Evolutionary conservation across 2,113 vertebrate genomes (phyloP).

Genomic region (Salvelinus alpinus): DNA sequence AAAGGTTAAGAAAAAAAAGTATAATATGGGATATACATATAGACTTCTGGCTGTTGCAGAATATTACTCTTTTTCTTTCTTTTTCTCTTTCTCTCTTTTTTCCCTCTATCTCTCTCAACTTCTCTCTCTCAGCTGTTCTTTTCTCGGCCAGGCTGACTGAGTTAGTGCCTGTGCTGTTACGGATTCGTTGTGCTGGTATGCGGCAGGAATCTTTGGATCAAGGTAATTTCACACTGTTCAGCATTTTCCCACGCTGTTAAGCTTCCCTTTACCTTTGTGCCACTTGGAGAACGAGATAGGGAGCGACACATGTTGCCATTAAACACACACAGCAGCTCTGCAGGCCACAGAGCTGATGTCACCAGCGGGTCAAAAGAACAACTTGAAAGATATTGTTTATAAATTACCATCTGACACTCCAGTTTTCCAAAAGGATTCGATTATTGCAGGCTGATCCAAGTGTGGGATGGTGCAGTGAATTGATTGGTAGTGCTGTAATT

Average conservation of each 20-base stretch:
- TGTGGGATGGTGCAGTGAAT: conserved; percentile 48
- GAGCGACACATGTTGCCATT: conserved; percentile 73
- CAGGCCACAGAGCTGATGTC: conserved; percentile 53
- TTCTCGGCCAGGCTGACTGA: conserved; percentile 57
- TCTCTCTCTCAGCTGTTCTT: conserved; percentile 66
- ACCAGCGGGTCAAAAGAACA: conserved; percentile 34
- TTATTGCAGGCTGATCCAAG: conserved; percentile 57
- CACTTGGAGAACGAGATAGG: conserved; percentile 69
- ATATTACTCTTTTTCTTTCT: conserved; percentile 47
- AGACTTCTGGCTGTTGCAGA: conserved; percentile 49
- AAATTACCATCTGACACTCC: conserved; percentile 70
- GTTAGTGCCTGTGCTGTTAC: conserved; percentile 70
- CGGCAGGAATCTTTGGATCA: conserved; percentile 79
- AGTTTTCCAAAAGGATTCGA: conserved; percentile 72
- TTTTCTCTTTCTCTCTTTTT: too few species aligned
- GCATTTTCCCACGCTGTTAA: conserved; percentile 77
- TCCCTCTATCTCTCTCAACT: too few species aligned
- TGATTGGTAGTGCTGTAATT: conserved; percentile 60
- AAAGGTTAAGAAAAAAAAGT: too few species aligned
- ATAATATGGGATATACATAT: conserved; percentile 36
- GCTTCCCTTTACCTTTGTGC: conserved; percentile 76
- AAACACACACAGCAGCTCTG: conserved; percentile 61
- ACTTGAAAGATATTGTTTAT: conserved; percentile 69
- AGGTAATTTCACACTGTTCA: conserved; percentile 80
- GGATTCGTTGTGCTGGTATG: conserved; percentile 76